phyloP scores from a whole-genome alignment of 2,113 vertebrate species.

The Pollachius pollachius region DNA sequence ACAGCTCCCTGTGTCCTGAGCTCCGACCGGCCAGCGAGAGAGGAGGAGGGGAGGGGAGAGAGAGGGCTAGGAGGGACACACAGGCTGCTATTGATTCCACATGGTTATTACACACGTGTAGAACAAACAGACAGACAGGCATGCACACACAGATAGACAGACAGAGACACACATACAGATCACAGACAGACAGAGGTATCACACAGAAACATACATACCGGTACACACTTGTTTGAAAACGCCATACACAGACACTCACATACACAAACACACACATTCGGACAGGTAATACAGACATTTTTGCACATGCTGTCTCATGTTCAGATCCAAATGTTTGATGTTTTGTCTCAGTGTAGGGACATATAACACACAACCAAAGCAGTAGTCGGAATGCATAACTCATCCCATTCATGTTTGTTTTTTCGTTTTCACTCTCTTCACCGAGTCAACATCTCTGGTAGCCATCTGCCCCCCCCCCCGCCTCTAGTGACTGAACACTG shows the following conservation, averaged over 20 bases:
- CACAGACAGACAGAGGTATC: neutral
- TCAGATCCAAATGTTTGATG: no score
- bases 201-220: neutral
- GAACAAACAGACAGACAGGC: conserved; percentile 9
- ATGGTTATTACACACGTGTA: conserved; percentile 43
- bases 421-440: no score
- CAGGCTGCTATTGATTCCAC: conserved; percentile 64
- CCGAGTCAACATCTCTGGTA: no score
- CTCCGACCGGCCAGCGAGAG: conserved; percentile 57
- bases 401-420: no score
- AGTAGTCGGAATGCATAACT: no score
- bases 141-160: neutral
- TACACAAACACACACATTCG: conserved; percentile 16
- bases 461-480: no score
- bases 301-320: neutral
- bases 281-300: conserved; percentile 7
- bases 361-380: no score
- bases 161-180: neutral
- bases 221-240: no score
- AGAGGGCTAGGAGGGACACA: conserved; percentile 13
- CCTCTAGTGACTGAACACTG: no score
- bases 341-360: no score
- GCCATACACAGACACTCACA: neutral
- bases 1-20: conserved; percentile 64
- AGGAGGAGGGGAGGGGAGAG: no score